These are phyloP conservation scores for Rhagonycha fulva DNA, from an alignment of 2,888 invertebrate species.

Conservation along the genomic window DNA sequence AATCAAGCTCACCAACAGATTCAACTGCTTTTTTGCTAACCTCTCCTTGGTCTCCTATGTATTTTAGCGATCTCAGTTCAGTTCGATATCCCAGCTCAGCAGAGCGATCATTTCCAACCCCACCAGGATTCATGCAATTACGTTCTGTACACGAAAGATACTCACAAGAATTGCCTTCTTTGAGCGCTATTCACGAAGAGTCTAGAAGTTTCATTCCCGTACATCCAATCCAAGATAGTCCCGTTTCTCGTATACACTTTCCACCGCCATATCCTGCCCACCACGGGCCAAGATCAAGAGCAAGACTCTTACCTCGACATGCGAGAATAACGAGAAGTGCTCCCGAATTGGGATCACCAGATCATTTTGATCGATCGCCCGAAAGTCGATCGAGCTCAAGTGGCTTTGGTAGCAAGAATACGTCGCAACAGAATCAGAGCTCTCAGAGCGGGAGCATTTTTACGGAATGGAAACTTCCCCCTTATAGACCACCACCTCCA, in stretches of 20 bases:
- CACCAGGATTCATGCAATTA: slow-evolving; percentile 69
- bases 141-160: slow-evolving; percentile 69
- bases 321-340: slow-evolving; percentile 69
- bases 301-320: slow-evolving; percentile 68
- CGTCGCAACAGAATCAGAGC: slow-evolving; percentile 80
- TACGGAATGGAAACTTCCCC: slow-evolving; percentile 79
- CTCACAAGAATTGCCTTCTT: slow-evolving; percentile 73
- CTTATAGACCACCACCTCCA: slow-evolving; percentile 75
- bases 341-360: slow-evolving; percentile 68
- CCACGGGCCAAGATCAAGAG: slow-evolving; percentile 59
- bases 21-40: slow-evolving; percentile 60
- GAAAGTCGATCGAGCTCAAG: slow-evolving; percentile 88
- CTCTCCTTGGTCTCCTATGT: slow-evolving; percentile 72
- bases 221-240: slow-evolving; percentile 66
- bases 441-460: slow-evolving; percentile 71
- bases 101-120: slow-evolving; percentile 78
- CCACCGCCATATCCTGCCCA: slow-evolving; percentile 44
- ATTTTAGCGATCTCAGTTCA: slow-evolving; percentile 86
- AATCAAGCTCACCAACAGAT: slow-evolving; percentile 68
- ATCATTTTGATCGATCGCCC: slow-evolving; percentile 77
- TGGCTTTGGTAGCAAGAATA: slow-evolving; percentile 90
- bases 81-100: slow-evolving; percentile 81
- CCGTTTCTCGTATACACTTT: slow-evolving; percentile 52
- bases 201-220: slow-evolving; percentile 67
- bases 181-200: slow-evolving; percentile 74